These are phyloP conservation scores for Saturnia pavonia DNA, from an alignment of 2,888 invertebrate genomes.

Conservation along the genomic window DNA sequence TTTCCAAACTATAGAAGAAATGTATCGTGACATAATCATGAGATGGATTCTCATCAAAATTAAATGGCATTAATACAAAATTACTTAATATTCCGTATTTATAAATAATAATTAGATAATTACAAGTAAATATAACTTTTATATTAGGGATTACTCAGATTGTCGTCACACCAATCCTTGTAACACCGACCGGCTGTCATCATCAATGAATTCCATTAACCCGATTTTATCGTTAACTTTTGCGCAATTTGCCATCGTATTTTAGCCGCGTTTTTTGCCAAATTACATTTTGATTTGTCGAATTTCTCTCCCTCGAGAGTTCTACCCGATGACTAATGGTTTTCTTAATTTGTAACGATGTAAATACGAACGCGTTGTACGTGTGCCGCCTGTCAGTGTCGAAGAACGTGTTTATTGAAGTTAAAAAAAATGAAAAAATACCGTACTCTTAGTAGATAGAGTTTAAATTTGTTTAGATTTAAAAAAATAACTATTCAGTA, in stretches of 20 bases:
- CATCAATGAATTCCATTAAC: constrained; percentile 45
- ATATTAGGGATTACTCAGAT: constrained; percentile 15
- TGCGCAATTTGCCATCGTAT: constrained; percentile 46
- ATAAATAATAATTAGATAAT: not conserved
- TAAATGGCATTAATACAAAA: not conserved
- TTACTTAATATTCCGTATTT: not conserved
- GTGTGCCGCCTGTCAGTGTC: constrained; percentile 19
- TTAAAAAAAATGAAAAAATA: not conserved
- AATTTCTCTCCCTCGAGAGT: constrained; percentile 34
- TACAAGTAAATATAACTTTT: not conserved
- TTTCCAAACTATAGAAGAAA: not conserved
- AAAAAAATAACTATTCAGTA: not conserved
- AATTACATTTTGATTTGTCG: constrained; percentile 54
- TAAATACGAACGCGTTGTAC: constrained; percentile 41
- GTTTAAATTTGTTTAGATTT: not conserved
- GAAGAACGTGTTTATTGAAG: not conserved
- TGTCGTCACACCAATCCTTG: constrained; percentile 17
- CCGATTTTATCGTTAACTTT: constrained; percentile 39
- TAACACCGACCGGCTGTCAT: constrained; percentile 28
- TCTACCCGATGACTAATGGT: constrained; percentile 50
- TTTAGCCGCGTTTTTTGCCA: constrained; percentile 44
- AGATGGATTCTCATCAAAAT: not conserved
- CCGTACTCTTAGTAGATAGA: not conserved
- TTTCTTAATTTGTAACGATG: constrained; percentile 47
- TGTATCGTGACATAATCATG: not conserved